Percentiles rank a stretch among this genome's conserved stretches.
Conservation (phyloP, 2,113 vertebrate genomes). For the Corydoras sp. region DNA sequence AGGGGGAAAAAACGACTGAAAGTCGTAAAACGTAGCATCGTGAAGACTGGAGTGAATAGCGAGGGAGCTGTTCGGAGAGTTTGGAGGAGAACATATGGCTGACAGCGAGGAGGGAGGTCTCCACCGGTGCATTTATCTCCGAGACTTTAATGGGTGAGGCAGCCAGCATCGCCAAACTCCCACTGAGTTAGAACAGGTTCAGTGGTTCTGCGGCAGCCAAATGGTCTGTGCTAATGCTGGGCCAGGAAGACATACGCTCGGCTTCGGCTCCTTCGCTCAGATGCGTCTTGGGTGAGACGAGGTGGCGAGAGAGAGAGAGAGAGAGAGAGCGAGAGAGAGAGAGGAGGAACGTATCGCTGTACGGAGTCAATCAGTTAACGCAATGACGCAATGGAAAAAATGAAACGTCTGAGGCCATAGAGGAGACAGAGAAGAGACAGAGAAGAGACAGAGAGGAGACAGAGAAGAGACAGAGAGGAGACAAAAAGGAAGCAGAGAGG, state of each 20-base stretch:
- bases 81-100: slow-evolving; percentile 33
- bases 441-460: too few species aligned
- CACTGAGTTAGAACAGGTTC: slow-evolving; percentile 38
- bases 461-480: too few species aligned
- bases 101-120: slow-evolving; percentile 46
- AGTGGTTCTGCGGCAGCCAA: slow-evolving; percentile 44
- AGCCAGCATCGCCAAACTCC: slow-evolving; percentile 39
- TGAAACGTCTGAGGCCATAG: too few species aligned
- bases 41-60: neutral
- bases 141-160: slow-evolving; percentile 54
- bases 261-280: slow-evolving; percentile 11
- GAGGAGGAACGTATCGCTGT: too few species aligned
- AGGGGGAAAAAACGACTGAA: neutral
- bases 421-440: too few species aligned
- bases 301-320: neutral
- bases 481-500: too few species aligned
- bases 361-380: too few species aligned
- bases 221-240: slow-evolving; percentile 37
- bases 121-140: slow-evolving; percentile 49
- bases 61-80: slow-evolving; percentile 2
- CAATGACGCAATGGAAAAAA: too few species aligned
- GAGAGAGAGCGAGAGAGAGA: neutral
- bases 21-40: neutral
- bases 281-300: slow-evolving; percentile 19
- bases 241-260: slow-evolving; percentile 25